Conservation (phyloP, 2,113 vertebrate genomes). For the Nerophis lumbriciformis region DNA sequence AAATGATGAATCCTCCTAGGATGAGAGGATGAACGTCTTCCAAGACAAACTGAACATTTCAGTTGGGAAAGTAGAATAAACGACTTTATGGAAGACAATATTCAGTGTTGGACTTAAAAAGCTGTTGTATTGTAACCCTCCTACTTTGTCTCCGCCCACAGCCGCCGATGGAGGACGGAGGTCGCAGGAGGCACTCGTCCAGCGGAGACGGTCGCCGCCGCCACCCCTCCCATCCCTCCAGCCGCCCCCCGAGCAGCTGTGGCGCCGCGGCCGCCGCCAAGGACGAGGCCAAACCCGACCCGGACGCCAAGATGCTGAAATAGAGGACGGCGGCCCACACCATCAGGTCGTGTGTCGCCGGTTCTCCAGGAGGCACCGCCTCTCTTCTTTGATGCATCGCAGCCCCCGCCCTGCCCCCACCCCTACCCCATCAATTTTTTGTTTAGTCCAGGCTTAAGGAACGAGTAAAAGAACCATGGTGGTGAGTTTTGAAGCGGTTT, state of each 20-base stretch:
- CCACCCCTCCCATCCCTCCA: slow-evolving; percentile 84
- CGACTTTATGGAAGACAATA: too few species aligned
- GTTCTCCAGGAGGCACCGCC: slow-evolving; percentile 15
- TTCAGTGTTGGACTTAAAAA: too few species aligned
- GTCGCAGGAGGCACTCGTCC: slow-evolving; percentile 81
- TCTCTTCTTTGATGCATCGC: slow-evolving; percentile 2
- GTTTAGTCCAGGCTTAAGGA: slow-evolving; percentile 18
- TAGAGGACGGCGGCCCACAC: slow-evolving; percentile 58
- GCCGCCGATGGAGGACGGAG: slow-evolving; percentile 94
- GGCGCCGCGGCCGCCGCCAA: slow-evolving; percentile 55
- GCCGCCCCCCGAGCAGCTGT: slow-evolving; percentile 64
- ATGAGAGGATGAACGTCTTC: too few species aligned
- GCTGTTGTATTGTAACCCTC: too few species aligned
- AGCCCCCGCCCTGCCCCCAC: background rate
- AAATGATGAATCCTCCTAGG: too few species aligned
- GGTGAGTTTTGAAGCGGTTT: slow-evolving; percentile 29
- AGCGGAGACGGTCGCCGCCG: slow-evolving; percentile 84
- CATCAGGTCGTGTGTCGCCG: slow-evolving; percentile 29
- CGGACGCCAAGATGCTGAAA: slow-evolving; percentile 59
- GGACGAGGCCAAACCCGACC: slow-evolving; percentile 81
- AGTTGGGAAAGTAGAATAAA: too few species aligned
- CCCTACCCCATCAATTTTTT: background rate
- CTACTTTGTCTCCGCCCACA: slow-evolving; percentile 54
- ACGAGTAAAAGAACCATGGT: slow-evolving; percentile 15
- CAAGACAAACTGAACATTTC: too few species aligned